phyloP scores from a whole-genome alignment of 2,113 vertebrate species.

The Amia ocellicauda region DNA sequence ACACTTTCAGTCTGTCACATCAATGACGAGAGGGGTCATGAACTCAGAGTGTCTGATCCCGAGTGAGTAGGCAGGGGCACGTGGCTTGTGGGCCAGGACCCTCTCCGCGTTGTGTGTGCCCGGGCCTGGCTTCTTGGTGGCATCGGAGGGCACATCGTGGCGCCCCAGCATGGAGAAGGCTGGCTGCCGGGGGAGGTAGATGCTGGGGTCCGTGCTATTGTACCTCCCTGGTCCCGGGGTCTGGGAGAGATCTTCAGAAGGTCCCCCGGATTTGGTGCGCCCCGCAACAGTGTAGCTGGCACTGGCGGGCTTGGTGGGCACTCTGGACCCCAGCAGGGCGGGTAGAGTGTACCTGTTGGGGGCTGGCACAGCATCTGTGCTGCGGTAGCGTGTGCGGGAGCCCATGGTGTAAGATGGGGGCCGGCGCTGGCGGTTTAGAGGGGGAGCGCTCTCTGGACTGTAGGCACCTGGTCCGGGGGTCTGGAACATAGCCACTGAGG shows the following conservation, averaged over 20 bases:
- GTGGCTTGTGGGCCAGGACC: slow-evolving; percentile 53
- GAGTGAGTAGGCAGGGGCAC: slow-evolving; percentile 69
- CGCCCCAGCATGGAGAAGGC: slow-evolving; percentile 80
- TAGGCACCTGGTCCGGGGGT: slow-evolving; percentile 81
- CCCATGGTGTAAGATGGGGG: slow-evolving; percentile 77
- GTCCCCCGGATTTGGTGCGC: slow-evolving; percentile 40
- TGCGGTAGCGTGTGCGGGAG: slow-evolving; percentile 63
- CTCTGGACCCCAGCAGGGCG: slow-evolving; percentile 65
- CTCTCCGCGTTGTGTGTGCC: slow-evolving; percentile 74
- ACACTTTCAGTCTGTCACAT: slow-evolving; percentile 44
- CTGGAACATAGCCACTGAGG: slow-evolving; percentile 44
- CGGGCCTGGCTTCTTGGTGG: slow-evolving; percentile 62
- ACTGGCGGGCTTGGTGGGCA: slow-evolving; percentile 67
- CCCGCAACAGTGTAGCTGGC: slow-evolving; percentile 66
- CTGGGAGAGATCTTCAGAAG: slow-evolving; percentile 65
- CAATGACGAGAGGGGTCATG: slow-evolving; percentile 59
- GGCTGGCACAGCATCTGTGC: slow-evolving; percentile 62
- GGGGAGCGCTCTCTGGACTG: slow-evolving; percentile 72
- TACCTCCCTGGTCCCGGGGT: slow-evolving; percentile 77
- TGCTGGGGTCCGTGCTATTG: slow-evolving; percentile 62
- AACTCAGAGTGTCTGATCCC: slow-evolving; percentile 74
- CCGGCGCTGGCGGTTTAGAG: slow-evolving; percentile 56
- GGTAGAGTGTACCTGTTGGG: slow-evolving; percentile 82
- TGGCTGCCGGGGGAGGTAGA: slow-evolving; percentile 64
- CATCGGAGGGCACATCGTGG: slow-evolving; percentile 41